Percentiles rank a stretch among this genome's conserved stretches.
These are phyloP conservation scores for Brenthis ino DNA, from an alignment of 2,888 invertebrate genomes.

Conservation along the genomic window DNA sequence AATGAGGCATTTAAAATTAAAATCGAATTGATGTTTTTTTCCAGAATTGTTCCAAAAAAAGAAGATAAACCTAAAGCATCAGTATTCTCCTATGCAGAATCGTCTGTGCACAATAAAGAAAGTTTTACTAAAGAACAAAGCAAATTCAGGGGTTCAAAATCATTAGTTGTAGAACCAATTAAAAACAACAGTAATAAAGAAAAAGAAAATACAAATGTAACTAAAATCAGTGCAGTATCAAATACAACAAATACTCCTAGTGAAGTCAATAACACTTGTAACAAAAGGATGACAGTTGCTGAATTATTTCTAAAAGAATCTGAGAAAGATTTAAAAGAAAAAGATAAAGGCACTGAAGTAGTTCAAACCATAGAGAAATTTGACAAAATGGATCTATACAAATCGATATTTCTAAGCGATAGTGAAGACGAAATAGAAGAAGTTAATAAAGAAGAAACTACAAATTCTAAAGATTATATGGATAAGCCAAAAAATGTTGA, in stretches of 20 bases:
- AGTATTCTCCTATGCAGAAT: conserved; percentile 89
- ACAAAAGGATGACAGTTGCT: conserved; percentile 73
- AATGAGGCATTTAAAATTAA: neutral
- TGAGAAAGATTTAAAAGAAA: conserved; percentile 57
- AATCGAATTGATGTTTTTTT: conserved; percentile 19
- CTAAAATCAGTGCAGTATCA: conserved; percentile 30
- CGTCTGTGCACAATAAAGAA: conserved; percentile 79
- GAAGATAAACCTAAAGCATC: conserved; percentile 84
- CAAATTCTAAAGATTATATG: conserved; percentile 48
- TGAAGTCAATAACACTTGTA: conserved; percentile 43
- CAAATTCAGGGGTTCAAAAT: conserved; percentile 72
- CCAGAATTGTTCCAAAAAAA: conserved; percentile 67
- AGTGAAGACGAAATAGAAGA: conserved; percentile 81
- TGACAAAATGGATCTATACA: conserved; percentile 89
- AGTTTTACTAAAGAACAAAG: conserved; percentile 77
- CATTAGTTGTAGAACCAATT: conserved; percentile 44
- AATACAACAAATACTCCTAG: conserved; percentile 20
- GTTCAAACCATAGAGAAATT: conserved; percentile 74
- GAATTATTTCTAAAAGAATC: conserved; percentile 75
- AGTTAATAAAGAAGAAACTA: conserved; percentile 45
- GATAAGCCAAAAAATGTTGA: conserved; percentile 79
- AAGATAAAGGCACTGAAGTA: conserved; percentile 55
- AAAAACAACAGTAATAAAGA: conserved; percentile 11
- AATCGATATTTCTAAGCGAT: conserved; percentile 93
- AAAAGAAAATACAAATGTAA: conserved; percentile 11